These are phyloP conservation scores for Thereuonema tuberculata DNA, from an alignment of 1,140 invertebrate genomes.

Conservation along the genomic window DNA sequence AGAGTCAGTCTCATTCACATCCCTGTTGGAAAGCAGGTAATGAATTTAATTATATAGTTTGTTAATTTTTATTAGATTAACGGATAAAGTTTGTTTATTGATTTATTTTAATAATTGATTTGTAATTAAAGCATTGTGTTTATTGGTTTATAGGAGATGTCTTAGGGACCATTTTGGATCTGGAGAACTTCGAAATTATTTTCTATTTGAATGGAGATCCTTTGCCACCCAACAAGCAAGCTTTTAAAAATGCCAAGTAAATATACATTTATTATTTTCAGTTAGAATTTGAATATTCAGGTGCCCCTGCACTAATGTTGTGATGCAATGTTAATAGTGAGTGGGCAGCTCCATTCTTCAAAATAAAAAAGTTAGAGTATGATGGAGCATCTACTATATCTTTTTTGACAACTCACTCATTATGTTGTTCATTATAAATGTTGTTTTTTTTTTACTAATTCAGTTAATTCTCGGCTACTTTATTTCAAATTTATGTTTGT, in stretches of 20 bases:
- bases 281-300: no score
- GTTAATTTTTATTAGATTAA: conserved; percentile 3
- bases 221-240: conserved; percentile 50
- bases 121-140: conserved; percentile 2
- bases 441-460: no score
- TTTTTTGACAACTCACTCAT: no score
- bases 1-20: conserved; percentile 47
- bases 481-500: no score
- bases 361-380: no score
- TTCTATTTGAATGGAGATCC: conserved; percentile 69
- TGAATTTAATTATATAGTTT: background rate
- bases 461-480: no score
- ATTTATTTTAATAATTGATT: background rate
- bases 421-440: no score
- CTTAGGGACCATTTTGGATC: conserved; percentile 67
- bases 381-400: no score
- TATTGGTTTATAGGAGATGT: conserved; percentile 55
- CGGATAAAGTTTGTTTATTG: background rate
- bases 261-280: conserved; percentile 21
- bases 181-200: conserved; percentile 49
- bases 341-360: no score
- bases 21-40: conserved; percentile 57
- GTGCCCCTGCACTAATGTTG: no score
- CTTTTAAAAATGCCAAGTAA: conserved; percentile 66
- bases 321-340: no score